Conservation (phyloP, 2,888 invertebrate species). For the Dyspetes luteomarginatus region DNA sequence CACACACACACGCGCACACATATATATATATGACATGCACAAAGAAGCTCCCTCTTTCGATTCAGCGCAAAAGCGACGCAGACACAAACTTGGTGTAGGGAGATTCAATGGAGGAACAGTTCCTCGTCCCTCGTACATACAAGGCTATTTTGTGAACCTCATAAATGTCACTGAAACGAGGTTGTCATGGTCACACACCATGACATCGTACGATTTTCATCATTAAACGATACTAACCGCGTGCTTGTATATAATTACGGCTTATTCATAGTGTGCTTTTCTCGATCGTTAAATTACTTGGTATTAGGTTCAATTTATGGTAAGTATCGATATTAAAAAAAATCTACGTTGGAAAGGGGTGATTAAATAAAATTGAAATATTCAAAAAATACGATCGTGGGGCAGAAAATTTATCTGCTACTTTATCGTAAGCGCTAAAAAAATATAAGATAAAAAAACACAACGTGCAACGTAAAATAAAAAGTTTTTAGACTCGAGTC, state of each 20-base stretch:
- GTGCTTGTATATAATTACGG: conserved; percentile 29
- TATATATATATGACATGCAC: conserved; percentile 7
- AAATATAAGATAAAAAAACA: too few relatives aligned
- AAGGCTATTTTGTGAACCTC: conserved; percentile 52
- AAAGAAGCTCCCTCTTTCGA: conserved; percentile 29
- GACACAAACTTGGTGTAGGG: background rate
- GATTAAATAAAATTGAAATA: too few relatives aligned
- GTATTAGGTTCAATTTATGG: too few relatives aligned
- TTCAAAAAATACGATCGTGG: too few relatives aligned
- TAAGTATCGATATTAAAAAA: too few relatives aligned
- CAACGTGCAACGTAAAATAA: too few relatives aligned
- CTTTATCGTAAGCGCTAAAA: too few relatives aligned
- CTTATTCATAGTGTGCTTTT: conserved; percentile 7
- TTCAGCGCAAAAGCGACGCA: conserved; percentile 12
- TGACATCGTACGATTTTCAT: conserved; percentile 10
- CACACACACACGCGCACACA: background rate
- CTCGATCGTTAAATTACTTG: background rate
- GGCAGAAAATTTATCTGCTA: too few relatives aligned
- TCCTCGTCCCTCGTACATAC: conserved; percentile 26
- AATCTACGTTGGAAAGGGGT: too few relatives aligned
- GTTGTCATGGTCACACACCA: conserved; percentile 21
- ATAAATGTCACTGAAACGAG: conserved; percentile 53
- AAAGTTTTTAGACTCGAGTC: too few relatives aligned
- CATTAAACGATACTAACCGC: conserved; percentile 24
- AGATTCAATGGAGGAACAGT: background rate